Percentiles rank a stretch among this genome's conserved stretches.
phyloP scores from a whole-genome alignment of 2,797 vertebrate genomes.

The Chrosomus eos region DNA sequence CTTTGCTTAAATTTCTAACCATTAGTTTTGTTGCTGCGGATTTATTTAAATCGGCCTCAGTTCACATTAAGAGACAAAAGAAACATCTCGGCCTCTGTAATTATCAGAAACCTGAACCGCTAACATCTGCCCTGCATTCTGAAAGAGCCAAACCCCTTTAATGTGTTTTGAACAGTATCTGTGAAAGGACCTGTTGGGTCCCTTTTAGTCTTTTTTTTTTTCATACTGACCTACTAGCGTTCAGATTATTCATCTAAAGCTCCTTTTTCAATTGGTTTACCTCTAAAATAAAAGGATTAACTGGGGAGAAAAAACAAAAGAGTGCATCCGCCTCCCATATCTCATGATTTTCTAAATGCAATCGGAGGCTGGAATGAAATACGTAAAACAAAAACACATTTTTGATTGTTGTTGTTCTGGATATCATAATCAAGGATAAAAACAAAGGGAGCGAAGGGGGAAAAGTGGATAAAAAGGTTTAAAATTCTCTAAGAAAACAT shows the following conservation, averaged over 20 bases:
- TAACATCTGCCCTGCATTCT: conserved; percentile 76
- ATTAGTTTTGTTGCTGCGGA: conserved; percentile 1
- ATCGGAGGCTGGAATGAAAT: conserved; percentile 25
- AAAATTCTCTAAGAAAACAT: background rate
- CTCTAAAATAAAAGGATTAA: conserved; percentile 64
- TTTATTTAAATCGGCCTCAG: conserved; percentile 43
- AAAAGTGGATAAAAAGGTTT: background rate
- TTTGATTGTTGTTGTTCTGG: conserved; percentile 1
- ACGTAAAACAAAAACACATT: conserved; percentile 35
- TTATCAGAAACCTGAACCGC: conserved; percentile 78
- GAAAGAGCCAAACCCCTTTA: conserved; percentile 74
- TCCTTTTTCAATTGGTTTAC: conserved; percentile 63
- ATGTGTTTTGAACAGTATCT: conserved; percentile 71
- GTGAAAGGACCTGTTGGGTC: conserved; percentile 63
- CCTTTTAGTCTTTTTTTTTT: conserved; percentile 59
- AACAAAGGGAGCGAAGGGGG: background rate
- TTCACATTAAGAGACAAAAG: conserved; percentile 57
- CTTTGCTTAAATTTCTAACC: conserved; percentile 21
- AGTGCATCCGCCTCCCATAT: conserved; percentile 26
- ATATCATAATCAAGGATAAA: conserved; percentile 7
- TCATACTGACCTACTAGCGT: conserved; percentile 56
- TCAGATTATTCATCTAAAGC: conserved; percentile 59
- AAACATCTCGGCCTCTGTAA: conserved; percentile 73
- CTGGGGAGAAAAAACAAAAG: conserved; percentile 59
- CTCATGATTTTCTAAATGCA: conserved; percentile 39